Evolutionary conservation across 2,888 invertebrate species (phyloP), one percentile per base, ranked within the genome.

Genomic region (Idaea straminata): DNA sequence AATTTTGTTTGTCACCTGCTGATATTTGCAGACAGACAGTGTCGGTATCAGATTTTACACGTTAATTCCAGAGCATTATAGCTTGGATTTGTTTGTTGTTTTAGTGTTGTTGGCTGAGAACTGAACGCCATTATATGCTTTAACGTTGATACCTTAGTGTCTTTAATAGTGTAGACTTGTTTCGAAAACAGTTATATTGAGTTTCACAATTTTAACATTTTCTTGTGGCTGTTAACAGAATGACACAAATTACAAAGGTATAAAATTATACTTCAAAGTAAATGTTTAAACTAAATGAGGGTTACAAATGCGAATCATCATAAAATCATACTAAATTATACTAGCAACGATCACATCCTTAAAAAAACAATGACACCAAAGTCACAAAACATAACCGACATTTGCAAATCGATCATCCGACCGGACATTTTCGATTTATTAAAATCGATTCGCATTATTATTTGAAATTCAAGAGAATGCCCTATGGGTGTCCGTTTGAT

Each of bases 401-500:
- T 80, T 79, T 74, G 76, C 80, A 81, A 84, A 87, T 87, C 86
- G 86, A 85, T 81, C 86, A 87, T 85, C 82, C 79, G 77, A 81
- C 79, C 78, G 78, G 83, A 77, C 79, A 77, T 81, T 73, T 69
- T 74, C 74, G 74, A 74, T 72, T 74, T 74, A 72, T 74, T 69
- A 71, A 72, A 74, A 74, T 72, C 74, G 74, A 74, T 74, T 74
- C 72, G 72, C 72, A 77, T 78, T 74, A 74, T 73, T 72, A 79
- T 76, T 72, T 77, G 73, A 76, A 77, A 77, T 76, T 77, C 79
- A 76, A 87, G 86, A 89, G 88, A 89, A 89, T 89, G 86, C 86
- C 85, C 88, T 81, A 80, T 80, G 86, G 86, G 89, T 86, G 89
- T 85, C 82, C 82, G 84, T 79, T 84, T 89, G 91, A 91, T 89